Conservation (phyloP, 2,888 invertebrate genomes). For the Erebia ligea region DNA sequence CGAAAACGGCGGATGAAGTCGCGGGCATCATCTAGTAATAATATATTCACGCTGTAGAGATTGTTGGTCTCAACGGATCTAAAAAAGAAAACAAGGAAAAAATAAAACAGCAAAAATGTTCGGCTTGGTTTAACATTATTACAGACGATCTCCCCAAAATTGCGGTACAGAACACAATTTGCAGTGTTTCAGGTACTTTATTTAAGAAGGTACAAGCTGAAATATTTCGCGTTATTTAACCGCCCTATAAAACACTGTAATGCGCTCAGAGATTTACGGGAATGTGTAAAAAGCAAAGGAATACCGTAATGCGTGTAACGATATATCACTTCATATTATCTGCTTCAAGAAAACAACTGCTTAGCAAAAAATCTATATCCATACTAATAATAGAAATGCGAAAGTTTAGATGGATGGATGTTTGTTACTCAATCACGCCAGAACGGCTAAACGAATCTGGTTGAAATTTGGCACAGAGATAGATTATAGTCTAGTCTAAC, state of each 20-base stretch:
- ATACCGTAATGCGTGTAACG: not conserved
- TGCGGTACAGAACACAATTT: constrained; percentile 2
- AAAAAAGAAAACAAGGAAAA: not conserved
- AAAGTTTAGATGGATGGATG: no score
- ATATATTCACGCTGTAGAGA: no score
- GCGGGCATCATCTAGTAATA: no score
- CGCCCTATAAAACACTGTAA: constrained; percentile 5
- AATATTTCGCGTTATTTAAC: not conserved
- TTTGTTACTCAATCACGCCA: no score
- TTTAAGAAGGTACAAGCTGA: constrained; percentile 4
- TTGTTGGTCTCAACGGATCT: not conserved
- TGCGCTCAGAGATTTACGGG: not conserved
- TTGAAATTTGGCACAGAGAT: no score
- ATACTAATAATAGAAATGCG: no score
- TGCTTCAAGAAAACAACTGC: no score
- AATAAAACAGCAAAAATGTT: not conserved
- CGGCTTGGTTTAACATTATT: not conserved
- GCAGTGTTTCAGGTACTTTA: not conserved
- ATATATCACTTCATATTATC: not conserved
- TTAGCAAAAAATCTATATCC: no score
- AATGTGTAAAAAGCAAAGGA: not conserved
- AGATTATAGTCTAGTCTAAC: no score
- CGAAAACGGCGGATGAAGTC: no score
- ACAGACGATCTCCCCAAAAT: not conserved
- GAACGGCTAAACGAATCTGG: no score